phyloP scores from a whole-genome alignment of 2,888 invertebrate species.

The Drosophila recens region DNA sequence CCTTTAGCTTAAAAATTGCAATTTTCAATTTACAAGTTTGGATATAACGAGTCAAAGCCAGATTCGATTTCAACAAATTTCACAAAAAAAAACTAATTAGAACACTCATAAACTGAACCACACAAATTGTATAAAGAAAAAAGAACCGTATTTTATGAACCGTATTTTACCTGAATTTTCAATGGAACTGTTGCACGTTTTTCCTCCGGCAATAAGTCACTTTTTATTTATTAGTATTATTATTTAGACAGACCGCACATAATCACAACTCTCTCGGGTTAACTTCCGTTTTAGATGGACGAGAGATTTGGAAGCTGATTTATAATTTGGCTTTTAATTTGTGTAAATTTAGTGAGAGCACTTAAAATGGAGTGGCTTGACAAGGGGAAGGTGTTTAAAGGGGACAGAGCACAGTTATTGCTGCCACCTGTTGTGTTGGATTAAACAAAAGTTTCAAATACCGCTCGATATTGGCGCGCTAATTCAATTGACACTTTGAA shows the following conservation, averaged over 20 bases:
- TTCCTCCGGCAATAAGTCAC: background rate
- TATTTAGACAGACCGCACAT: constrained; percentile 13
- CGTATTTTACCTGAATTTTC: constrained; percentile 20
- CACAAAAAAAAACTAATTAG: constrained; percentile 20
- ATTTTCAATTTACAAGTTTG: background rate
- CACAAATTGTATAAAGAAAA: constrained; percentile 13
- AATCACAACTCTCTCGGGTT: constrained; percentile 14
- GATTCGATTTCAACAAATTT: constrained; percentile 6
- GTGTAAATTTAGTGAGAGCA: constrained; percentile 21
- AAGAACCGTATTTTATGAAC: constrained; percentile 18
- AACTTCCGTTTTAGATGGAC: background rate
- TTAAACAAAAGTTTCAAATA: constrained; percentile 25
- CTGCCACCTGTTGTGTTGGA: constrained; percentile 46
- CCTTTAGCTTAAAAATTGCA: background rate
- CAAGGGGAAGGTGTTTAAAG: background rate
- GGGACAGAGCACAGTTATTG: background rate
- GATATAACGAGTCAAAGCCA: background rate
- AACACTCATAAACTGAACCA: constrained; percentile 25
- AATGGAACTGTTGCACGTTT: constrained; percentile 6
- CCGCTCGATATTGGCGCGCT: constrained; percentile 60
- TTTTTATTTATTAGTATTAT: background rate
- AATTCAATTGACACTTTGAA: constrained; percentile 73
- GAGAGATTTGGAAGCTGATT: constrained; percentile 21
- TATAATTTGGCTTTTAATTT: constrained; percentile 32
- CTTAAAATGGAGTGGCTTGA: constrained; percentile 1